These are phyloP conservation scores for Lobophora halterata DNA, from an alignment of 2,888 invertebrate species.

Conservation along the genomic window DNA sequence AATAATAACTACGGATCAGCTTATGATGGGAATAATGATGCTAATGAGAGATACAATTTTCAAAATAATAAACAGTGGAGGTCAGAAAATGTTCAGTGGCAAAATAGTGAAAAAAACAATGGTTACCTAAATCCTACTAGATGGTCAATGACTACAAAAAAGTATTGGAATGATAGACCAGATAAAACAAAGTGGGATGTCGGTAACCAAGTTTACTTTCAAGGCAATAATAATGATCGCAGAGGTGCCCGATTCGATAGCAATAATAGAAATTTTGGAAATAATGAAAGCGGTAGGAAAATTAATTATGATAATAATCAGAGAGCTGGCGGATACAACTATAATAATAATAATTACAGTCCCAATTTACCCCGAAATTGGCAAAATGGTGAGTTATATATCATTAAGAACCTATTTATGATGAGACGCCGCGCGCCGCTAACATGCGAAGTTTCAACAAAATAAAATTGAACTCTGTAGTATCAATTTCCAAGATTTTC, in stretches of 20 bases:
- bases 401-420: too few relatives aligned
- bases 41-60: constrained; percentile 1
- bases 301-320: constrained; percentile 12
- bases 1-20: neutral
- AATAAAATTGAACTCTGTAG: too few relatives aligned
- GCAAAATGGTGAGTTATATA: too few relatives aligned
- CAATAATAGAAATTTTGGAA: constrained; percentile 1
- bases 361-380: too few relatives aligned
- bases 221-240: constrained; percentile 11
- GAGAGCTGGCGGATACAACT: constrained; percentile 1
- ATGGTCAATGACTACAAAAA: constrained; percentile 8
- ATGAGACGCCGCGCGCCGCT: too few relatives aligned
- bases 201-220: constrained; percentile 16
- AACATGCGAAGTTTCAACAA: too few relatives aligned
- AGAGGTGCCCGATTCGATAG: neutral
- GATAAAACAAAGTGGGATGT: constrained; percentile 15
- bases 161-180: constrained; percentile 25
- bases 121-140: constrained; percentile 6
- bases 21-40: neutral
- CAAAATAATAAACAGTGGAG: neutral
- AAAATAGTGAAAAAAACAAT: constrained; percentile 4
- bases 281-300: constrained; percentile 7
- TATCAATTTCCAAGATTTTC: too few relatives aligned
- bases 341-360: constrained; percentile 1
- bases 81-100: neutral